Percentiles rank a stretch among this genome's conserved stretches.
Conservation (phyloP, 1,140 invertebrate species). For the Drosophila pseudoobscura region DNA sequence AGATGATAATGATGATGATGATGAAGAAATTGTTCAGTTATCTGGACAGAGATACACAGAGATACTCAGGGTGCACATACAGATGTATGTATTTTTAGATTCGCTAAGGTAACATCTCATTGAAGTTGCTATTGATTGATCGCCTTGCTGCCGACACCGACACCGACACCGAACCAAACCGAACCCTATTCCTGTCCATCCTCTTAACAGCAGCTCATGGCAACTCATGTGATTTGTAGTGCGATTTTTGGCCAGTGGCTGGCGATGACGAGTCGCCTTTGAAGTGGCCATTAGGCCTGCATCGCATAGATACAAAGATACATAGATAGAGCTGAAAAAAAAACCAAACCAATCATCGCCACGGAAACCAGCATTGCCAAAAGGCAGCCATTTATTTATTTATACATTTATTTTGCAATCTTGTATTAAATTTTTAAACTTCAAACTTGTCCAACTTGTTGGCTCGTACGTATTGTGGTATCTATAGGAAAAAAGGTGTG, state of each 20-base stretch:
- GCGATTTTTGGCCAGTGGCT: constrained; percentile 44
- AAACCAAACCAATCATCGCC: constrained; percentile 23
- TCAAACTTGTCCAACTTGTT: constrained; percentile 40
- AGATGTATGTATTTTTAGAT: constrained; percentile 50
- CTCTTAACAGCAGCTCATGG: constrained; percentile 3
- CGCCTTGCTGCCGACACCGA: constrained; percentile 18
- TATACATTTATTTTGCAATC: constrained; percentile 37
- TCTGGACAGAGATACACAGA: constrained; percentile 33
- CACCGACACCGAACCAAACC: no score
- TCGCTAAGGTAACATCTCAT: constrained; percentile 62
- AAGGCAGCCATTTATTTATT: constrained; percentile 6
- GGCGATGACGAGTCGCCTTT: constrained; percentile 28
- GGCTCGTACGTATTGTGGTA: neutral
- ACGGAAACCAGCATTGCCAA: constrained; percentile 22
- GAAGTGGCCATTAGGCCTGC: constrained; percentile 55
- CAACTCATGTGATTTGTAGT: constrained; percentile 48
- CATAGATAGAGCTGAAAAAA: constrained; percentile 3
- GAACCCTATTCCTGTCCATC: constrained; percentile 1
- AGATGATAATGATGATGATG: constrained; percentile 22
- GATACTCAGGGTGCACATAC: constrained; percentile 19
- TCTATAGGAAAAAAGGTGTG: constrained; percentile 21
- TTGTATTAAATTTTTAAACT: constrained; percentile 41
- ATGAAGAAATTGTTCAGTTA: constrained; percentile 47
- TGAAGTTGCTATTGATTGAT: constrained; percentile 57
- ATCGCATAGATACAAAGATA: constrained; percentile 12